phyloP scores from a whole-genome alignment of 2,888 invertebrate species.

The Drosophila austrosaltans region DNA sequence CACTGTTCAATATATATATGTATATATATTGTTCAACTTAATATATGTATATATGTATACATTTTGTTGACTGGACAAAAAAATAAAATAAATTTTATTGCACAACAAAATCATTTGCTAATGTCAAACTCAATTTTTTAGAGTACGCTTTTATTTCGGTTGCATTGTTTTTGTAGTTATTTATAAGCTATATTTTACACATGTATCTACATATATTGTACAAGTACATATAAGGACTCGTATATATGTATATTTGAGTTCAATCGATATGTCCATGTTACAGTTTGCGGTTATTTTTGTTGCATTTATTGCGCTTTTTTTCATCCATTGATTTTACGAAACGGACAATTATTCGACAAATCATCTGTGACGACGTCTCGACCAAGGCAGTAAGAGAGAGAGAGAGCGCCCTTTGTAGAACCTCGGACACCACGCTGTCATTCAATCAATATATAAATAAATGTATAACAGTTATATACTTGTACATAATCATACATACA shows the following conservation, averaged over 20 bases:
- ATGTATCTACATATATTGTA: not conserved
- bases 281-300: constrained; percentile 12
- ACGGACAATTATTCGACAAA: constrained; percentile 13
- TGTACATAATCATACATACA: not conserved
- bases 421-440: not conserved
- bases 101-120: constrained; percentile 12
- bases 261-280: constrained; percentile 4
- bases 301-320: constrained; percentile 12
- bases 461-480: not conserved
- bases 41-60: not conserved
- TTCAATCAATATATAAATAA: constrained; percentile 2
- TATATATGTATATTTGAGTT: not conserved
- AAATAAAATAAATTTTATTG: constrained; percentile 1
- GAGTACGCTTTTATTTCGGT: not conserved
- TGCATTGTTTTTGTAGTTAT: not conserved
- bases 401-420: not conserved
- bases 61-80: constrained; percentile 7
- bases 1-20: not conserved
- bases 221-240: not conserved
- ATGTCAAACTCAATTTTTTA: constrained; percentile 16
- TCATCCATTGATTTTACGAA: constrained; percentile 13
- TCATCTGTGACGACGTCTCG: constrained; percentile 5
- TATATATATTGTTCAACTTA: not conserved
- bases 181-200: constrained; percentile 4
- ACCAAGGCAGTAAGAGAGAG: not conserved